Base-by-base conservation (phyloP, 1,140 invertebrate species). In the Glomeris maerens region DNA sequence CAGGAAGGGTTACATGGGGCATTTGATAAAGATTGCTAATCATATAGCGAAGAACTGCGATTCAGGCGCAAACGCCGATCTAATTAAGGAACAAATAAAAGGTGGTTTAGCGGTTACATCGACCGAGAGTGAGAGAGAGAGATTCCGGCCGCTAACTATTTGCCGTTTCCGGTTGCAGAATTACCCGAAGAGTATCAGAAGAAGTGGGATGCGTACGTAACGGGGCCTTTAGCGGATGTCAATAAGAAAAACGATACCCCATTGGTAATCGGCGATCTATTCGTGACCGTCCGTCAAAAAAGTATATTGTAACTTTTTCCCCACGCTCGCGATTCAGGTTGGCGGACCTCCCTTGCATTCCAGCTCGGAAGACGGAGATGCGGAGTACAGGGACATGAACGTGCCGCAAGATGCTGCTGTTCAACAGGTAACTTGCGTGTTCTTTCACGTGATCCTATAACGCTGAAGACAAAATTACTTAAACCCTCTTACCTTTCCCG, bases 1-100 rank as follows among this genome's bases (percentile, higher is more conserved):
- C 52, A 65, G 79, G 22, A 66, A 74, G 60, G 80, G 79, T 31
- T 83, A 83, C 58, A 83, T 83, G 79, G 82, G 82, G 42, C 83
- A 85, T 66, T 63, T 84, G 54, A 80, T 79, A 47, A 76, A 78
- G 63, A 79, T 85, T 49, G 74, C 78, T 20, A 83, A 81, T 66
- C 70, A 75, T 55, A 70, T 83, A 55, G 70, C 72, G 31, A 60
- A 69, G 46, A 58, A 61, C 55, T 50, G 60, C 40, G 68, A 69
- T 57, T 67, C 65, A 56, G 67, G 67, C 13, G 57, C 64, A 46
- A 68, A 70, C 56, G 54, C 57, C 48, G 61, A 62, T 44, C 49
- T 62, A 47, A 62, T 73, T 5, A 66, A 69, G 57, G 59, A 61
- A 23, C 49, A 59, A 26, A 55, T 67, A 36, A 57, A 59, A 56